Percentiles rank a stretch among this genome's conserved stretches.
phyloP scores from a whole-genome alignment of 2,113 vertebrate genomes.

The Rhinichthys klamathensis region DNA sequence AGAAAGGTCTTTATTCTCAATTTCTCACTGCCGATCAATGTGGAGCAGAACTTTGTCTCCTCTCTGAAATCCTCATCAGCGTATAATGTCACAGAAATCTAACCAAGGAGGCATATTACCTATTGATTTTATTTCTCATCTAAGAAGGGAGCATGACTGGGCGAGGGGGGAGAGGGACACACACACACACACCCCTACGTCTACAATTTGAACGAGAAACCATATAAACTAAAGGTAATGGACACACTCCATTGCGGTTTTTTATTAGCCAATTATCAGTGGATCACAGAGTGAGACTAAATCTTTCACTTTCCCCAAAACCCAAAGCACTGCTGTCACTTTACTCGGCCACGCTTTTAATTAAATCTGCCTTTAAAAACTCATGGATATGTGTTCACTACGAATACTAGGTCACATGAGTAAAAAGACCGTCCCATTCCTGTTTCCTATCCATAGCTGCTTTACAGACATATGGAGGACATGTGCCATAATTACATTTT shows the following conservation, averaged over 20 bases:
- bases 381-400: conserved; percentile 56
- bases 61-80: conserved; percentile 50
- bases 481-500: neutral
- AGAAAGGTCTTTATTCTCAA: conserved; percentile 44
- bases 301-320: conserved; percentile 54
- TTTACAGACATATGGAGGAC: neutral
- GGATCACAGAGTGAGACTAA: conserved; percentile 49
- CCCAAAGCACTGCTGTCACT: conserved; percentile 52
- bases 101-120: conserved; percentile 52
- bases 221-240: conserved; percentile 42
- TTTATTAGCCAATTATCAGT: conserved; percentile 43
- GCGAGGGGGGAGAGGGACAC: neutral
- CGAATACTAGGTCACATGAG: conserved; percentile 17
- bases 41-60: conserved; percentile 40
- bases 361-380: conserved; percentile 17
- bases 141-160: neutral
- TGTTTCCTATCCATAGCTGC: neutral
- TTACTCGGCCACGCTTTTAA: conserved; percentile 54
- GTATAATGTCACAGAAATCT: conserved; percentile 52
- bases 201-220: conserved; percentile 35
- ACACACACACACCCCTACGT: no score
- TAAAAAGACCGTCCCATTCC: neutral
- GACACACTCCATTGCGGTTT: neutral
- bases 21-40: conserved; percentile 48
- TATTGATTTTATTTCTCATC: conserved; percentile 56